Percentiles rank a stretch among this genome's conserved stretches.
Evolutionary conservation across 2,888 invertebrate genomes (phyloP).

Genomic region (Drepanosiphum platanoidis): DNA sequence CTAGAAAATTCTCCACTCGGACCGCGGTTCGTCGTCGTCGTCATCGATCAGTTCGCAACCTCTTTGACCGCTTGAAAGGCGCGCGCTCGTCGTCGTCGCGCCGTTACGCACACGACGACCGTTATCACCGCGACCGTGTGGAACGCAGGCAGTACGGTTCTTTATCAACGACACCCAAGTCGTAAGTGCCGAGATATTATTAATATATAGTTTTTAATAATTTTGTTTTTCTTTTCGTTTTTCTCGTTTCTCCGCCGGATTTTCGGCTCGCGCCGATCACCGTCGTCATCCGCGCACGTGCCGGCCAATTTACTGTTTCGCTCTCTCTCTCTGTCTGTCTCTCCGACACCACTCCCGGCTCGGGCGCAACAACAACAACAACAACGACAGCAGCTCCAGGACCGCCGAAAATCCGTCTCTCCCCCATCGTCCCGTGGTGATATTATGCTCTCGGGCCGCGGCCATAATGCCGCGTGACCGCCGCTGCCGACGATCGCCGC

Average conservation of each 20-base stretch:
- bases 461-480: no score
- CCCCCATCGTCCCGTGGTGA: background rate
- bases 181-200: background rate
- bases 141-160: background rate
- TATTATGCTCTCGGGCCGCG: background rate
- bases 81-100: background rate
- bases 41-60: background rate
- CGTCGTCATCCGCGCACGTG: background rate
- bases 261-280: background rate
- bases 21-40: background rate
- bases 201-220: background rate
- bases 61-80: constrained; percentile 15
- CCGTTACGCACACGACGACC: background rate
- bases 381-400: no score
- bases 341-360: background rate
- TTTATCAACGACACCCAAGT: background rate
- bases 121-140: background rate
- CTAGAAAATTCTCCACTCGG: background rate
- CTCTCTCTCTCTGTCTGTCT: background rate
- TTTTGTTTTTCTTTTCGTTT: background rate
- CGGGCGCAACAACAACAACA: no score
- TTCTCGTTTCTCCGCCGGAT: background rate
- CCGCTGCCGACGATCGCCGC: background rate
- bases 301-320: no score
- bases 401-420: no score